A percentile compares a stretch with the other conserved stretches of the same genome.
phyloP scores from a whole-genome alignment of 2,113 vertebrate species.

The Pygoscelis antarcticus region DNA sequence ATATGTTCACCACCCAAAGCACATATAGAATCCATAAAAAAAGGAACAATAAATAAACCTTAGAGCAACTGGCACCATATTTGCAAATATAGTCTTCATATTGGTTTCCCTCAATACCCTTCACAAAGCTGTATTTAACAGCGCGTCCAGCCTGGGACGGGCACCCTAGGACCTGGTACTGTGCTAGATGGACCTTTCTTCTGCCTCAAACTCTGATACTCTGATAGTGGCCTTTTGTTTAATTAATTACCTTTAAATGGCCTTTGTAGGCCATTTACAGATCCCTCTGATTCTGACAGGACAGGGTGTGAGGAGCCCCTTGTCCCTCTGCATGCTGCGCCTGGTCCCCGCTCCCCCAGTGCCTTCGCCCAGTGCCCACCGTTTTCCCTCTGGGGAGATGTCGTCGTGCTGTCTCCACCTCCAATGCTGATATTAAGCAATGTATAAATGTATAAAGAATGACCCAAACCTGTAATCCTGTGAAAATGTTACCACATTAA shows the following conservation, averaged over 20 bases:
- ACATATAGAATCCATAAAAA: background rate
- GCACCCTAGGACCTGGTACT: background rate
- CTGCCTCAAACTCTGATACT: background rate
- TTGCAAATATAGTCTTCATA: background rate
- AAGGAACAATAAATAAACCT: background rate
- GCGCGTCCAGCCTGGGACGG: rapidly evolving
- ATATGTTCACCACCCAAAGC: background rate
- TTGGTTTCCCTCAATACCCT: background rate
- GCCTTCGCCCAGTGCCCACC: background rate
- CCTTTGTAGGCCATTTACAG: background rate
- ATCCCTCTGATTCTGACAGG: background rate
- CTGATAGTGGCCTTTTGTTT: background rate
- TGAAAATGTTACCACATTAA: background rate
- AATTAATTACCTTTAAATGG: background rate
- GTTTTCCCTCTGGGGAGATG: rapidly evolving
- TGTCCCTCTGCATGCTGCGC: background rate
- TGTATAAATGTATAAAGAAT: background rate
- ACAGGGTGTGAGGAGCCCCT: background rate
- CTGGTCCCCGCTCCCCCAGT: rapidly evolving
- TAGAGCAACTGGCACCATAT: background rate
- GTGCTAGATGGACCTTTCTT: background rate
- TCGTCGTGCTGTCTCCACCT: background rate
- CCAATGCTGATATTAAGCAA: background rate
- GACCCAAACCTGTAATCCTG: background rate
- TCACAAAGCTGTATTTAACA: background rate